Evolutionary conservation across 2,888 invertebrate species (phyloP), one percentile per base, ranked within the genome.

Genomic region (Tetrapedia diversipes): DNA sequence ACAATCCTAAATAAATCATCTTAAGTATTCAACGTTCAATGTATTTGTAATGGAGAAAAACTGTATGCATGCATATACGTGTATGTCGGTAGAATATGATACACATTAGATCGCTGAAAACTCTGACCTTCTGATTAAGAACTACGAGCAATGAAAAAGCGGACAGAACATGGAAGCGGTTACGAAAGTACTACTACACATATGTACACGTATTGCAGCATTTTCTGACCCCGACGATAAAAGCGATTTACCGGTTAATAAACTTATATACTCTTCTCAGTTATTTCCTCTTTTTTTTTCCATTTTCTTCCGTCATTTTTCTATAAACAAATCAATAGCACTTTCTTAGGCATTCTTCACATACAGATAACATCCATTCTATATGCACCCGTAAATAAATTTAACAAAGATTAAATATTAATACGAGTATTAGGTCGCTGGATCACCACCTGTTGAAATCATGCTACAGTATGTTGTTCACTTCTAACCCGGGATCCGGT

Each of bases 341-440:
- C 77, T 60, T 59, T 60, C 79, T 81, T 74, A 71, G 76, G 72
- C 77, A 70, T 77, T 71, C 77, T 53, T 71, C 69, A 75, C 82
- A 73, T 78, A 82, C 69, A 84, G 79, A 75, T 77, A 84, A 82
- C 78, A 83, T 76, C 75, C 75, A 82, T 82, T 81, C 80, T 77
- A 81, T 80, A 75, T 76, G 84, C 84, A 85, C 82, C 81, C 78
- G 69, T 82, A 77, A 75, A 71, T 80, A 82, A 73, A 63, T 74
- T 74, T 70, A 74, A 79, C 69, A 43, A 74, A 73, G 78, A 81
- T 57, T 77, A 79, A 77, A 70, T 51, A 82, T 63, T 79, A 84
- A 77, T 81, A 60, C 70, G 77, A 84, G 71, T 79, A 82, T 77
- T 77, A 81, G 74, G 79, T 80, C 75, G 77, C 34, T 51, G 32